These are phyloP conservation scores for Rotaria sp. DNA, from an alignment of 2,888 invertebrate species.

Conservation along the genomic window DNA sequence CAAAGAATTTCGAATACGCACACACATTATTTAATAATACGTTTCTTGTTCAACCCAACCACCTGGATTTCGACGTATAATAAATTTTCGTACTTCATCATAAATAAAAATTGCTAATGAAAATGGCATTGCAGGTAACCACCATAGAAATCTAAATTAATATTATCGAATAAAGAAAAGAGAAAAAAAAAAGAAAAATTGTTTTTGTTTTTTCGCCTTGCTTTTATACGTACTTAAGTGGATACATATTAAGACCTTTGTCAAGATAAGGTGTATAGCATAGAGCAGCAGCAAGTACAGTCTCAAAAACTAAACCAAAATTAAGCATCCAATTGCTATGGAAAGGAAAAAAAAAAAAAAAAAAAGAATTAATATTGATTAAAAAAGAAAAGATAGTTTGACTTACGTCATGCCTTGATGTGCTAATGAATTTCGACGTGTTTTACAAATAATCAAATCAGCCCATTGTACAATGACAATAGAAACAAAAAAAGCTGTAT, in stretches of 20 bases:
- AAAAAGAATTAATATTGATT: background rate
- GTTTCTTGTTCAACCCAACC: constrained; percentile 45
- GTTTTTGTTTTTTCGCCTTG: too few species aligned
- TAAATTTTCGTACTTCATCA: constrained; percentile 45
- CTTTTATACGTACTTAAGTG: constrained; percentile 50
- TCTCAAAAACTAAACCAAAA: constrained; percentile 57
- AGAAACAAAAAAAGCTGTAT: constrained; percentile 94
- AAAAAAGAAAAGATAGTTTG: background rate
- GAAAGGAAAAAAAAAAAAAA: constrained; percentile 30
- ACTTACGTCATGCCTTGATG: constrained; percentile 85
- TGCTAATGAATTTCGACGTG: constrained; percentile 85
- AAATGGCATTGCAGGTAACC: constrained; percentile 95
- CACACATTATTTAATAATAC: constrained; percentile 42
- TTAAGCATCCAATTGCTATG: constrained; percentile 55
- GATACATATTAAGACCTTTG: constrained; percentile 56
- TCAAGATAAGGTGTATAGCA: constrained; percentile 56
- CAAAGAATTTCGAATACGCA: background rate
- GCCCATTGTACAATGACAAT: constrained; percentile 97
- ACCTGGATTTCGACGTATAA: constrained; percentile 44
- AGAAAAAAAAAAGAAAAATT: too few species aligned
- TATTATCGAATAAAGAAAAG: background rate
- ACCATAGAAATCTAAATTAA: constrained; percentile 81
- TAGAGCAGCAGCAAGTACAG: constrained; percentile 54
- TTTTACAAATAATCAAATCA: constrained; percentile 94
- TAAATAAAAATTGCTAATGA: constrained; percentile 45